Conservation (phyloP, 92 coral and sea anemone genomes). For the Epizoanthus rinbou region DNA sequence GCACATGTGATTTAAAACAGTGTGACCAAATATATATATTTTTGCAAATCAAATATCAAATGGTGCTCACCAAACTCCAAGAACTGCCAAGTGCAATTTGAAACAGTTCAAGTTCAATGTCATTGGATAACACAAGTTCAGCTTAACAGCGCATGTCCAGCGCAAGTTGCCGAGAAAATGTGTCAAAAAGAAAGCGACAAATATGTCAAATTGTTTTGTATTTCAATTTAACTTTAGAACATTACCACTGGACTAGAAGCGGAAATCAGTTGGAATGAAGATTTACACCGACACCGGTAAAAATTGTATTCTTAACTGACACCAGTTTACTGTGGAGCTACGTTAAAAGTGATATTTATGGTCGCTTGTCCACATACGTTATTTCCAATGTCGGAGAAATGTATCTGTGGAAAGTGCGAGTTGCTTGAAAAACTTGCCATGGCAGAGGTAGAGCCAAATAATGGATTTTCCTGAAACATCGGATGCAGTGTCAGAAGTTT, state of each 20-base stretch:
- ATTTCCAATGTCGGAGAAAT: conserved; percentile 34
- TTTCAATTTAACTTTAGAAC: conserved; percentile 6
- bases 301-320: conserved; percentile 8
- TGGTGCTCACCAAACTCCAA: too few relatives aligned
- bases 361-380: conserved; percentile 40
- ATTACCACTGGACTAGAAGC: conserved; percentile 7
- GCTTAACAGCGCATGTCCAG: neutral
- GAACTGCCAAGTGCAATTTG: too few relatives aligned
- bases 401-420: conserved; percentile 14
- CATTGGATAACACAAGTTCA: too few relatives aligned
- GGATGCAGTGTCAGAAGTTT: neutral
- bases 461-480: conserved; percentile 17
- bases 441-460: conserved; percentile 16
- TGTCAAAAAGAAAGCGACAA: neutral
- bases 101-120: too few relatives aligned
- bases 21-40: too few relatives aligned
- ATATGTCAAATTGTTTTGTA: neutral
- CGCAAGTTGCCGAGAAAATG: conserved; percentile 8
- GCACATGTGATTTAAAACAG: too few relatives aligned
- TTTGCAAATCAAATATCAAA: too few relatives aligned
- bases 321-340: conserved; percentile 21
- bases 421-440: neutral
- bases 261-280: neutral
- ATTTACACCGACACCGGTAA: conserved; percentile 16
- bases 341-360: conserved; percentile 32